Percentiles rank a stretch among this genome's conserved stretches.
Evolutionary conservation across 2,113 vertebrate genomes (phyloP).

Genomic region (Lucifuga dentata): DNA sequence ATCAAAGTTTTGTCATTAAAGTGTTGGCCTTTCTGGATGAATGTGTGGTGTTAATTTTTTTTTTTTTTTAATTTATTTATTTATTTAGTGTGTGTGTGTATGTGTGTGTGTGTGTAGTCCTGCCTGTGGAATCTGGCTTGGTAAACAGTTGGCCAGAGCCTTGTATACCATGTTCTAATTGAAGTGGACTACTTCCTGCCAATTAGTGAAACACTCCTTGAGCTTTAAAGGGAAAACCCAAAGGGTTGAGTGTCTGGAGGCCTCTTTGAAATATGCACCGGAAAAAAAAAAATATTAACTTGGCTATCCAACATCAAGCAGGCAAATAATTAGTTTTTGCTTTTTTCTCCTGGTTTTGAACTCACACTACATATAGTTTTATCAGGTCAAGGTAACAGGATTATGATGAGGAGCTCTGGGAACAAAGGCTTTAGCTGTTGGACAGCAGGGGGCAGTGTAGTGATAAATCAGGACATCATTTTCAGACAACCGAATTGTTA

Average conservation of each 20-base stretch:
- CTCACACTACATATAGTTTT: conserved; percentile 55
- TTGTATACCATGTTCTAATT: conserved; percentile 72
- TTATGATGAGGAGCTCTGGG: background rate
- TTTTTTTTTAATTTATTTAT: background rate
- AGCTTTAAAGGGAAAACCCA: conserved; percentile 80
- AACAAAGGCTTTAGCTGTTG: background rate
- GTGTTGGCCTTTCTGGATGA: background rate
- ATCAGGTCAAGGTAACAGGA: conserved; percentile 76
- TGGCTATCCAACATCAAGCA: conserved; percentile 76
- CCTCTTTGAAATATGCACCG: conserved; percentile 78
- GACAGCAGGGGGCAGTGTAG: conserved; percentile 70
- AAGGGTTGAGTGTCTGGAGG: conserved; percentile 74
- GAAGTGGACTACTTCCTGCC: conserved; percentile 78
- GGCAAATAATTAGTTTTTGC: conserved; percentile 72
- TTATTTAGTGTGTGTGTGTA: conserved; percentile 5
- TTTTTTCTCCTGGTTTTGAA: conserved; percentile 73
- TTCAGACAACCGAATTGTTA: no score
- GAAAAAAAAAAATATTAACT: conserved; percentile 69
- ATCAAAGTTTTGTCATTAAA: conserved; percentile 15
- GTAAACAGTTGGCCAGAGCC: conserved; percentile 77
- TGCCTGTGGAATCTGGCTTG: conserved; percentile 48
- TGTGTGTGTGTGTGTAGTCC: conserved; percentile 15
- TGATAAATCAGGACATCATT: background rate
- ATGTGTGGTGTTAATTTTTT: conserved; percentile 1
- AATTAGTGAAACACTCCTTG: conserved; percentile 80